These are phyloP conservation scores for Oncorhynchus keta DNA, from an alignment of 2,113 vertebrate species.

Conservation along the genomic window DNA sequence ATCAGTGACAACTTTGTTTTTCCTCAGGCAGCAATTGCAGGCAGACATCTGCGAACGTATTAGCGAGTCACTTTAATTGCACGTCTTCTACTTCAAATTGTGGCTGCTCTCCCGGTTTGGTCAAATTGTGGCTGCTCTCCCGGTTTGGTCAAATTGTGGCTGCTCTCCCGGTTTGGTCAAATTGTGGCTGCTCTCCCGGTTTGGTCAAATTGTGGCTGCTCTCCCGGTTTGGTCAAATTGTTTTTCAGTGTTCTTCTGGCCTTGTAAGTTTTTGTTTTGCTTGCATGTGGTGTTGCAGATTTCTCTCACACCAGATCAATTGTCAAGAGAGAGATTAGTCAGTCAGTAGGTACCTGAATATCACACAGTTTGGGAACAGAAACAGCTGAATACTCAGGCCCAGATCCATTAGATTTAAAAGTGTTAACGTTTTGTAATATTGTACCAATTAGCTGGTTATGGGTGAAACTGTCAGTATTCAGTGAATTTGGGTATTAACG, in stretches of 20 bases:
- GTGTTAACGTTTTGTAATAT: background rate
- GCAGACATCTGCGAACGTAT: slow-evolving; percentile 31
- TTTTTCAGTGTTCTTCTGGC: slow-evolving; percentile 32
- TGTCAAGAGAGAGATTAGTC: too few species aligned
- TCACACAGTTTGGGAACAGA: too few species aligned
- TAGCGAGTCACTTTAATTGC: slow-evolving; percentile 18
- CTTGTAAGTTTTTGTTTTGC: slow-evolving; percentile 40
- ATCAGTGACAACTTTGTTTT: slow-evolving; percentile 53
- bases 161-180: background rate
- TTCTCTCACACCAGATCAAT: slow-evolving; percentile 1
- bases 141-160: background rate
- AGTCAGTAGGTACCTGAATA: too few species aligned
- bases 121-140: background rate
- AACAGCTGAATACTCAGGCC: too few species aligned
- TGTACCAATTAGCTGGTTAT: background rate
- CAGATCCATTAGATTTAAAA: background rate
- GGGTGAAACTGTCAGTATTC: background rate
- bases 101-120: background rate
- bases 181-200: background rate
- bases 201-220: background rate
- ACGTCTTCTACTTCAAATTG: slow-evolving; percentile 3
- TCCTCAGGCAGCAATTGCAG: slow-evolving; percentile 3
- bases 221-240: background rate
- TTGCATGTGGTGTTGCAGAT: slow-evolving; percentile 31
- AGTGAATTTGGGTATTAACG: background rate